Evolutionary conservation across 2,113 vertebrate genomes (phyloP).

Genomic region (Drymodes brunneopygia): DNA sequence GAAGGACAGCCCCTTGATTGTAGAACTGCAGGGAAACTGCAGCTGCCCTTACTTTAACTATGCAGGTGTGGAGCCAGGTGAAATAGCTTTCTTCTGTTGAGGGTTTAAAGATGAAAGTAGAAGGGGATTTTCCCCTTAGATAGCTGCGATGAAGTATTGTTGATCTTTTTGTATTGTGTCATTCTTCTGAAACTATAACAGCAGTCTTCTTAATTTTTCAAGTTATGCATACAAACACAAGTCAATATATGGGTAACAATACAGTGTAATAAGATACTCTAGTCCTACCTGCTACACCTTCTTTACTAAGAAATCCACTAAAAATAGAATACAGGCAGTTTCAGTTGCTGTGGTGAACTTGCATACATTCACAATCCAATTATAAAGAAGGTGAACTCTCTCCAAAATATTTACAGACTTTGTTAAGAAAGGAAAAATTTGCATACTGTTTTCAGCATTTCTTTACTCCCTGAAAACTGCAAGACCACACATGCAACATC

Average conservation of each 20-base stretch:
- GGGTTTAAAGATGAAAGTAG: constrained; percentile 57
- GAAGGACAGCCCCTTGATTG: background rate
- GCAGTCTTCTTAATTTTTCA: background rate
- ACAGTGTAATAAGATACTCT: background rate
- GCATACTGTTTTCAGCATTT: background rate
- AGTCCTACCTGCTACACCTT: background rate
- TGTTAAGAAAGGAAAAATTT: background rate
- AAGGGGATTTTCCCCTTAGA: constrained; percentile 29
- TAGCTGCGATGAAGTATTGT: background rate
- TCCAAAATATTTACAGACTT: background rate
- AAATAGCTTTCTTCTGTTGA: constrained; percentile 15
- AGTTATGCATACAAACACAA: background rate
- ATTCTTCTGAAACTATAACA: background rate
- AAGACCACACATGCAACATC: background rate
- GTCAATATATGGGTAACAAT: background rate
- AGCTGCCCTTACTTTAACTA: background rate
- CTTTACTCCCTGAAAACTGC: background rate
- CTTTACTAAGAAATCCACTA: constrained; percentile 18
- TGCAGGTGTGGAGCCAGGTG: background rate
- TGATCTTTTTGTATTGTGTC: background rate
- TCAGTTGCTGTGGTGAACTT: background rate
- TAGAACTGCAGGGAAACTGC: background rate
- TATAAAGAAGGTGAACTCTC: background rate
- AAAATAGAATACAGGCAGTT: background rate
- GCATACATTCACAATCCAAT: background rate